Evolutionary conservation across 2,113 vertebrate species (phyloP).

Genomic region (Cryptoleucopteryx plumbea): DNA sequence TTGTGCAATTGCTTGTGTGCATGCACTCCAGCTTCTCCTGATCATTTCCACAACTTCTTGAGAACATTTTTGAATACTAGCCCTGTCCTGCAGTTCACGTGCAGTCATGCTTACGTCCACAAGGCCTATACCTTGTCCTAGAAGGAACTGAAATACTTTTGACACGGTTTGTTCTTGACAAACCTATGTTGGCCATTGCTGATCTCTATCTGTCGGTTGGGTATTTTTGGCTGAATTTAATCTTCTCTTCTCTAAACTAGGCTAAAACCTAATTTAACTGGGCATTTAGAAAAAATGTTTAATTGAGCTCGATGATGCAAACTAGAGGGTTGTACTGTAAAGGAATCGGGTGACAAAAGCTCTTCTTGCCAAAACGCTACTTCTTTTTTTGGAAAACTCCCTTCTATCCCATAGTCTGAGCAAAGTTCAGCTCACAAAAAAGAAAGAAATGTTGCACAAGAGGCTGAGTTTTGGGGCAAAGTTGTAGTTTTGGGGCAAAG

Average conservation of each 20-base stretch:
- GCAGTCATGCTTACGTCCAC: accelerated
- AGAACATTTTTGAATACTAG: not conserved
- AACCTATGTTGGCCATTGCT: not conserved
- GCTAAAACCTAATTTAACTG: not conserved
- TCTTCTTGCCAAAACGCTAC: not conserved
- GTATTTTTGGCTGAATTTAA: not conserved
- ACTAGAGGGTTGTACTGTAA: not conserved
- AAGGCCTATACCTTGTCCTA: not conserved
- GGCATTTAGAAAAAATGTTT: not conserved
- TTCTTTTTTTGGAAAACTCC: not conserved
- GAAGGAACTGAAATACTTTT: not conserved
- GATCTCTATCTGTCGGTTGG: not conserved
- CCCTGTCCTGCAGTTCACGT: accelerated
- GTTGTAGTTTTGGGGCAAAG: not conserved
- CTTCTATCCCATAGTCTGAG: not conserved
- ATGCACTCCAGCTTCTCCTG: not conserved
- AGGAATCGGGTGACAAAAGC: not conserved
- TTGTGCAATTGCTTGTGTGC: not conserved
- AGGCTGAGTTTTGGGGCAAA: not conserved
- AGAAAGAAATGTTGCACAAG: not conserved
- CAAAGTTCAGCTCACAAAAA: not conserved
- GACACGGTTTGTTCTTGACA: not conserved
- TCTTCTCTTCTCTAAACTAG: not conserved
- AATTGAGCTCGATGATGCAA: not conserved
- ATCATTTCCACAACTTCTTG: not conserved